phyloP scores from a whole-genome alignment of 2,797 vertebrate genomes.

The Fundulus diaphanus region DNA sequence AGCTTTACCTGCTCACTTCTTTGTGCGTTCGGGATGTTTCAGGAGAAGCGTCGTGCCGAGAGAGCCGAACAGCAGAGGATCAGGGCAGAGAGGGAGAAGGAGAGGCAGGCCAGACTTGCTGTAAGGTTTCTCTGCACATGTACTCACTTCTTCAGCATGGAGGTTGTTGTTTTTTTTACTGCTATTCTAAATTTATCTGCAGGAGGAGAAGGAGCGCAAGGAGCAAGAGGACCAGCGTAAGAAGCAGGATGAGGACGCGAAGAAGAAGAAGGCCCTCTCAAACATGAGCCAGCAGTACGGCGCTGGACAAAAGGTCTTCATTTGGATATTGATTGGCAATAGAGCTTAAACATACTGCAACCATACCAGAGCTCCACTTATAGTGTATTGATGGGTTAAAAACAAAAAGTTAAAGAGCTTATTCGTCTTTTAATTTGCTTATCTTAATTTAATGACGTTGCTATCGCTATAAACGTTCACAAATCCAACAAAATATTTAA shows the following conservation, averaged over 20 bases:
- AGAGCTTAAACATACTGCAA: background rate
- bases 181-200: constrained; percentile 11
- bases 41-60: constrained; percentile 97
- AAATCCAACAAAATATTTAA: background rate
- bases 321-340: background rate
- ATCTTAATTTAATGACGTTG: background rate
- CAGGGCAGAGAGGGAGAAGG: constrained; percentile 92
- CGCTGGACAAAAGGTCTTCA: constrained; percentile 89
- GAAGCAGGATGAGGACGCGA: constrained; percentile 90
- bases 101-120: constrained; percentile 91
- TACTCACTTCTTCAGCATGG: background rate
- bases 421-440: background rate
- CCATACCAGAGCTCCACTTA: no score
- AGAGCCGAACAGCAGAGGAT: constrained; percentile 93
- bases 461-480: background rate
- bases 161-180: background rate
- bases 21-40: background rate
- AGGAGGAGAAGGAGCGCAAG: constrained; percentile 95
- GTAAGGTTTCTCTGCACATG: constrained; percentile 70
- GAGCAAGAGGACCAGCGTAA: constrained; percentile 92
- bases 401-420: background rate
- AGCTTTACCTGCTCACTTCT: background rate
- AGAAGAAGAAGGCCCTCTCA: constrained; percentile 97
- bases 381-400: background rate
- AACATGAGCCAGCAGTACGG: constrained; percentile 92